Conservation (phyloP, 1,140 invertebrate species). For the Argopecten irradians region DNA sequence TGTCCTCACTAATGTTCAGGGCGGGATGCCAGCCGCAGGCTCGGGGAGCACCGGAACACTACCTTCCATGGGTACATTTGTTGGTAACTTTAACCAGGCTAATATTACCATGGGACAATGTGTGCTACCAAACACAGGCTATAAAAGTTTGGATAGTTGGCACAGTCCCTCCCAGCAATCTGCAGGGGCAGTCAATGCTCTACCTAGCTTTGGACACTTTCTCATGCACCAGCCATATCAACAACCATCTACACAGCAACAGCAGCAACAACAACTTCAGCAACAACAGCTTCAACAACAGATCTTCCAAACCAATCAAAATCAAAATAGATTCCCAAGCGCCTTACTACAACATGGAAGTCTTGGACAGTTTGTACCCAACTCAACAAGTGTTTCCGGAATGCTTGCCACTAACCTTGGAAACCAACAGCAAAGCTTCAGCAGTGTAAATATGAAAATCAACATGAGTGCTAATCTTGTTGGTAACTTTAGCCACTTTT, state of each 20-base stretch:
- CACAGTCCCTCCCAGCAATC: constrained; percentile 8
- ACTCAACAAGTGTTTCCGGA: constrained; percentile 18
- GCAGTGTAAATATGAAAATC: constrained; percentile 16
- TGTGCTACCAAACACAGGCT: constrained; percentile 19
- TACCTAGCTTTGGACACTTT: constrained; percentile 36
- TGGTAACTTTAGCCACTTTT: constrained; percentile 24
- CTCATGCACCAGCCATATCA: constrained; percentile 30
- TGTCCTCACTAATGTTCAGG: neutral
- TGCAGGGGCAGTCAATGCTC: constrained; percentile 27
- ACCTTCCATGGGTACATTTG: constrained; percentile 32
- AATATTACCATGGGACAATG: constrained; percentile 26
- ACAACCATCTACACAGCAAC: constrained; percentile 34
- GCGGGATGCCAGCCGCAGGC: neutral
- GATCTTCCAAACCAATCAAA: constrained; percentile 27
- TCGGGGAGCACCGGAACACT: neutral
- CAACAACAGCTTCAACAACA: constrained; percentile 25
- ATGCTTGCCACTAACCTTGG: neutral
- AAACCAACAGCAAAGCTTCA: constrained; percentile 24
- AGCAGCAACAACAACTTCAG: constrained; percentile 25
- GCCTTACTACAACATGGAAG: constrained; percentile 30
- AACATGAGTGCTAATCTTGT: neutral
- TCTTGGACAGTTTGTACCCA: constrained; percentile 12
- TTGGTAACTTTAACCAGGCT: constrained; percentile 25
- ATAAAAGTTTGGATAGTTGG: constrained; percentile 20
- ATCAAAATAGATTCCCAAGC: constrained; percentile 32